phyloP scores from a whole-genome alignment of 1,140 invertebrate genomes.

The Drosophila albomicans region DNA sequence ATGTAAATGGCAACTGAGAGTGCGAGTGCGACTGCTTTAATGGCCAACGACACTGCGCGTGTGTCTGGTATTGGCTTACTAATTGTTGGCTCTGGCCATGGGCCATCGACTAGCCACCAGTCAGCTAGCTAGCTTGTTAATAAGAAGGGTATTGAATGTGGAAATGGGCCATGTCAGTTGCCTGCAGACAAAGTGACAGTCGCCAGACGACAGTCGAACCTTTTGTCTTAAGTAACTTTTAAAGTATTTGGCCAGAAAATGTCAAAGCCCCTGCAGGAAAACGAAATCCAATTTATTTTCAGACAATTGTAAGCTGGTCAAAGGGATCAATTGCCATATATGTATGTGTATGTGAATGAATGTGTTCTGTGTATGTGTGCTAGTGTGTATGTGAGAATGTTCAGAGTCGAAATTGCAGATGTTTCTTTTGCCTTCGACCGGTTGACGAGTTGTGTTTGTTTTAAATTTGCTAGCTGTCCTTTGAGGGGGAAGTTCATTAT shows the following conservation, averaged over 20 bases:
- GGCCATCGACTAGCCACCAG: background rate
- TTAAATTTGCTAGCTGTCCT: slow-evolving; percentile 44
- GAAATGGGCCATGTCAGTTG: background rate
- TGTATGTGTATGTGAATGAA: slow-evolving; percentile 22
- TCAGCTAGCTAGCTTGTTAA: slow-evolving; percentile 12
- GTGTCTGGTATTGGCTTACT: slow-evolving; percentile 71
- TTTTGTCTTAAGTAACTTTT: slow-evolving; percentile 55
- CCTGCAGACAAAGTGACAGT: slow-evolving; percentile 8
- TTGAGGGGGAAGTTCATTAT: slow-evolving; percentile 65
- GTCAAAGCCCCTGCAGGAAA: slow-evolving; percentile 44
- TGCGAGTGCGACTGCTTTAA: slow-evolving; percentile 36
- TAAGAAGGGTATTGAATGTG: slow-evolving; percentile 16
- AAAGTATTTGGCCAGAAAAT: slow-evolving; percentile 49
- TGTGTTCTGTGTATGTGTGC: background rate
- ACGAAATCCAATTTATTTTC: slow-evolving; percentile 76
- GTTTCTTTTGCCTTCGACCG: slow-evolving; percentile 31
- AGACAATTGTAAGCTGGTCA: slow-evolving; percentile 51
- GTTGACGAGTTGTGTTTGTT: slow-evolving; percentile 46
- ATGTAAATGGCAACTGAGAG: slow-evolving; percentile 61
- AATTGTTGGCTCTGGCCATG: slow-evolving; percentile 56
- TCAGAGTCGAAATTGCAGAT: slow-evolving; percentile 19
- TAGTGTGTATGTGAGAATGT: slow-evolving; percentile 2
- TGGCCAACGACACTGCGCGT: slow-evolving; percentile 33
- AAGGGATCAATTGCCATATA: slow-evolving; percentile 59
- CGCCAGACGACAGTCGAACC: background rate